Evolutionary conservation across 1,140 invertebrate genomes (phyloP), one percentile per base, ranked within the genome.

Genomic region (Elymnias hypermnestra): DNA sequence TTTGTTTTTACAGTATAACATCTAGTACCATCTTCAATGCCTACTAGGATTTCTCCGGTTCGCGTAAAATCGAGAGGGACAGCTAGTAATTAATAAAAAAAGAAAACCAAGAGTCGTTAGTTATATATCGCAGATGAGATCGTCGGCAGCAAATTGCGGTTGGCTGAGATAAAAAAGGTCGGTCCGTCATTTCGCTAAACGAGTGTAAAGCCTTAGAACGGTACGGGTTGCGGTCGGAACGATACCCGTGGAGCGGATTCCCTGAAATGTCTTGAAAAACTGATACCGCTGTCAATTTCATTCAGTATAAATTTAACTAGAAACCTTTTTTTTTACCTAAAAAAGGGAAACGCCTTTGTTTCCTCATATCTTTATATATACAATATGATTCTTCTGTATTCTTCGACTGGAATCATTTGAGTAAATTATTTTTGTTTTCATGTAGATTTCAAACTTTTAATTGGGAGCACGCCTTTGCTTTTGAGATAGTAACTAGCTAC

Each of bases 101-200:
- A 14, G 15, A 36, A 35, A 17, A 17, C 17, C 22, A 23, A 36
- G 35, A 14, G 31, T 42, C 29, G 12, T 5, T n/a, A 44, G n/a
- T 19, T 49, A 54, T 70, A 65, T 74, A 74, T 69, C 64, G 63
- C 60, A 55, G 57, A 59, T 39, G 57, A 65, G 66, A 77, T 72
- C 69, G 68, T 53, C 43, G 59, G 69, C 71, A 76, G 72, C 73
- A 75, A 81, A 81, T 81, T 81, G 73, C 73, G 68, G 76, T 72
- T 66, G 63, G 67, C 44, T 54, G 49, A 81, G 73, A 81, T 81
- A 81, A 81, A 81, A 81, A 81, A 76, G 74, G 74, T 77, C 65
- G 69, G 72, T 77, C 70, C 72, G 72, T 78, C 74, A 78, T 82
- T 82, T 77, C 68, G 68, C 56, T 71, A 77, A 81, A 77, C 70